A percentile compares a stretch with the other conserved stretches of the same genome.
Evolutionary conservation across 2,888 invertebrate genomes (phyloP).

Genomic region (Leptinotarsa peninsularis): DNA sequence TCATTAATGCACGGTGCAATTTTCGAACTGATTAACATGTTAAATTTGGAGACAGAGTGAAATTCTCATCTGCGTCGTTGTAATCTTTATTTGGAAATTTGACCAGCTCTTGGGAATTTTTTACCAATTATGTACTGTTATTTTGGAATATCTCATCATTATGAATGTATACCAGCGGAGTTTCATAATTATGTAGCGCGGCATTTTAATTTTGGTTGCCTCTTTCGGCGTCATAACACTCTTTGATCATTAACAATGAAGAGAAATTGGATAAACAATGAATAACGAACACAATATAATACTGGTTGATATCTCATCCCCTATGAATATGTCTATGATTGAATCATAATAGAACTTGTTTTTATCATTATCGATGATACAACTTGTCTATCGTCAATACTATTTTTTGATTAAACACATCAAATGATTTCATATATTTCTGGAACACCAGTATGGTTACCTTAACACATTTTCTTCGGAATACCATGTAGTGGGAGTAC

Average conservation of each 20-base stretch:
- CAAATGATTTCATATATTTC: no score
- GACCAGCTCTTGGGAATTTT: slow-evolving; percentile 41
- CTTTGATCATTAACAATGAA: not conserved
- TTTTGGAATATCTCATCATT: slow-evolving; percentile 42
- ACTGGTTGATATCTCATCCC: no score
- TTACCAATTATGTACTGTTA: slow-evolving; percentile 50
- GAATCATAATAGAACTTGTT: no score
- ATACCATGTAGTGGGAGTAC: no score
- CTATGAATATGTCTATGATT: no score
- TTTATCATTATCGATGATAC: no score
- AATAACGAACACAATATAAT: no score
- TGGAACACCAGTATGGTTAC: no score
- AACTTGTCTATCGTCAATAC: no score
- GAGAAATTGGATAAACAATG: not conserved
- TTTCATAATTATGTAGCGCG: slow-evolving; percentile 40
- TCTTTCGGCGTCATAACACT: not conserved
- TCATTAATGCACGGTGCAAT: slow-evolving; percentile 24
- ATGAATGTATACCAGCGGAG: slow-evolving; percentile 34
- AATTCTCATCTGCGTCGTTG: slow-evolving; percentile 31
- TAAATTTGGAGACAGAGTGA: slow-evolving; percentile 31
- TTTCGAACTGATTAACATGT: slow-evolving; percentile 28
- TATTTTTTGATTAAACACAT: no score
- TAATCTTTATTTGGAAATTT: slow-evolving; percentile 39
- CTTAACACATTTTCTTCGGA: no score
- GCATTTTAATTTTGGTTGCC: slow-evolving; percentile 33